Base-by-base conservation (phyloP, 2,888 invertebrate genomes). In the Euclidia mi region DNA sequence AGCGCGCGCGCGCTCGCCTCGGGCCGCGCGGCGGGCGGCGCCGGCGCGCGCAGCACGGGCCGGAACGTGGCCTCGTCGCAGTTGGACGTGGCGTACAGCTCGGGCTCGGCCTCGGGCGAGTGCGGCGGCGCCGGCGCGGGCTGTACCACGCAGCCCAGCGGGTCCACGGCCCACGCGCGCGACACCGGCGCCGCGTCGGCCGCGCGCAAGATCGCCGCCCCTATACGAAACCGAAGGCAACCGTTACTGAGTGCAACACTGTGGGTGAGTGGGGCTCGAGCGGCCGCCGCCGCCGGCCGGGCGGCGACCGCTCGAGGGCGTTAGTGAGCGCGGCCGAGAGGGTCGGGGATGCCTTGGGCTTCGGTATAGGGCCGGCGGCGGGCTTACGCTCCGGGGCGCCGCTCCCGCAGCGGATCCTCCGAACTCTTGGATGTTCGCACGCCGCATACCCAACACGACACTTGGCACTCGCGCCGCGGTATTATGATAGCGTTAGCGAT, bases 221-320 rank as follows among this genome's bases (percentile, higher is more conserved):
- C 97, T 96, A 96, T 95, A 96, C 96, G 87, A 90, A 97, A 97
- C 97, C 97, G 97, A 96, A 96, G 97, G 97, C 97, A 96, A 96
- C 96, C 92, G 86, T 86, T 87, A 90, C 87, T 88, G 67, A 46
- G 53, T 55, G 67, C 63, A 64, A 64, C 25, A 20, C 32, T 18
- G 43, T 9, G 31, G 38, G 14, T 28, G 31, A 29, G 46, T 37
- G 29, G 6, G 25, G 20, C 29, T 28, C 53, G 45, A 40, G 45
- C 38, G 15, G 4, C 20, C 20, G 2, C 20, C 20, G 20, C 20
- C n/a, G 20, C 20, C 6, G 20, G 20, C 20, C 20, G 20, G n/a
- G 20, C 2, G 2, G 20, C 3, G 2, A 31, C 20, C 44, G 48
- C 32, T 38, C 29, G 7, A 7, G 29, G 29, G 9, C 2, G 29